Conservation (phyloP, 1,140 invertebrate species). For the Platorchestia sp. region DNA sequence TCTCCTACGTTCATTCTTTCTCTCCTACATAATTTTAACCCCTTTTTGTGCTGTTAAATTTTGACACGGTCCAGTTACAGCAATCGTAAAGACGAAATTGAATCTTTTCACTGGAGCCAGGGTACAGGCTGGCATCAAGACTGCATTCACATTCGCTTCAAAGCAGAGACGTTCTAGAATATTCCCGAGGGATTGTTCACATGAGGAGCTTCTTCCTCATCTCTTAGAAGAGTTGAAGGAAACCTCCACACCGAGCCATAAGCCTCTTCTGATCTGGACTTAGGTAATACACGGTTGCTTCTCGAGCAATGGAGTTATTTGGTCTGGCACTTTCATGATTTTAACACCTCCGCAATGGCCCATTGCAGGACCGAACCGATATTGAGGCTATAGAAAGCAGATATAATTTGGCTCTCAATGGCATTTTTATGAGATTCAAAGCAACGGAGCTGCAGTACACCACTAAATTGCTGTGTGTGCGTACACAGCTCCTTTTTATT, state of each 20-base stretch:
- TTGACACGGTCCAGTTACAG: neutral
- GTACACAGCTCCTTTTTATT: neutral
- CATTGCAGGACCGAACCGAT: conserved; percentile 31
- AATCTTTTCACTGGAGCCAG: neutral
- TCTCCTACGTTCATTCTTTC: neutral
- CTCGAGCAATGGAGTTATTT: conserved; percentile 18
- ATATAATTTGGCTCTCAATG: conserved; percentile 22
- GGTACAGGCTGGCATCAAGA: neutral
- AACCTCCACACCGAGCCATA: neutral
- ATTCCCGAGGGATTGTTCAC: neutral
- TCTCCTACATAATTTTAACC: neutral
- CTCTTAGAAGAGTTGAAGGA: neutral
- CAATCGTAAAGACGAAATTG: neutral
- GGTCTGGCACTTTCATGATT: neutral
- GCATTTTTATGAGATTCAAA: conserved; percentile 2
- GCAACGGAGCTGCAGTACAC: neutral
- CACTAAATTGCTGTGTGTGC: conserved; percentile 1
- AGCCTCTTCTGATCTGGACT: neutral
- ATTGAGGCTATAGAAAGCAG: conserved; percentile 20
- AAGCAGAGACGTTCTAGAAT: neutral
- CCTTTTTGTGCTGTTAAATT: neutral
- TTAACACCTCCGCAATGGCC: conserved; percentile 32
- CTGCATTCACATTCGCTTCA: neutral
- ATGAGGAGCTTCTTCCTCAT: neutral
- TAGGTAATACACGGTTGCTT: neutral